phyloP scores from a whole-genome alignment of 2,797 vertebrate genomes.

The Sebastes hopkinsi region DNA sequence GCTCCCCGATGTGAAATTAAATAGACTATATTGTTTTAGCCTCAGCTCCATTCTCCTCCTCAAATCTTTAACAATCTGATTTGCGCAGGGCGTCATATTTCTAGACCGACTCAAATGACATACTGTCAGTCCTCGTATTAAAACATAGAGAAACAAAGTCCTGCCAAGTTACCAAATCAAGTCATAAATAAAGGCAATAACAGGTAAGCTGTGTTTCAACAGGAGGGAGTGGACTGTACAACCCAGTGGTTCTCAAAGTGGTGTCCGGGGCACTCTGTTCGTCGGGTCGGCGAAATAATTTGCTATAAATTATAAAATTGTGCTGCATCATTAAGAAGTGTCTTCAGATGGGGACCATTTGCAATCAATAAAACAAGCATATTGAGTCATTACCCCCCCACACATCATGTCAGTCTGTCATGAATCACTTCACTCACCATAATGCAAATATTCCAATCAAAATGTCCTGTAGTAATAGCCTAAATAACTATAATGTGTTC shows the following conservation, averaged over 20 bases:
- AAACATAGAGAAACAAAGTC: background rate
- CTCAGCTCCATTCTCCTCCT: background rate
- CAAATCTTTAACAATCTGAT: background rate
- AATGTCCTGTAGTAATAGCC: too few species aligned
- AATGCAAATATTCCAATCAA: too few species aligned
- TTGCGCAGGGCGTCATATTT: background rate
- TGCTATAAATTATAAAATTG: too few species aligned
- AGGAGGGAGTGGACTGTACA: background rate
- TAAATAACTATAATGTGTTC: too few species aligned
- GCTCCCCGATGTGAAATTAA: background rate
- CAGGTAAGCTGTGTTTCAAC: background rate
- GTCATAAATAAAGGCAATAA: background rate
- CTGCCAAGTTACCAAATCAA: background rate
- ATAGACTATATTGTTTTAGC: background rate
- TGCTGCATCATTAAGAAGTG: too few species aligned
- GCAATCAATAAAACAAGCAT: background rate
- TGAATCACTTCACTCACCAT: too few species aligned
- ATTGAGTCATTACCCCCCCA: background rate
- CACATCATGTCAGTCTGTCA: too few species aligned
- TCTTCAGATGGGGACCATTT: background rate
- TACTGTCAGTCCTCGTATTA: background rate
- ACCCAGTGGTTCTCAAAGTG: background rate
- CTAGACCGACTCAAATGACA: background rate
- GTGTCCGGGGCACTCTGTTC: too few species aligned
- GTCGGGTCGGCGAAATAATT: too few species aligned